Evolutionary conservation across 35 echinoderm and acorn worm species (phyloP).

Genomic region (Chiridota heheva): DNA sequence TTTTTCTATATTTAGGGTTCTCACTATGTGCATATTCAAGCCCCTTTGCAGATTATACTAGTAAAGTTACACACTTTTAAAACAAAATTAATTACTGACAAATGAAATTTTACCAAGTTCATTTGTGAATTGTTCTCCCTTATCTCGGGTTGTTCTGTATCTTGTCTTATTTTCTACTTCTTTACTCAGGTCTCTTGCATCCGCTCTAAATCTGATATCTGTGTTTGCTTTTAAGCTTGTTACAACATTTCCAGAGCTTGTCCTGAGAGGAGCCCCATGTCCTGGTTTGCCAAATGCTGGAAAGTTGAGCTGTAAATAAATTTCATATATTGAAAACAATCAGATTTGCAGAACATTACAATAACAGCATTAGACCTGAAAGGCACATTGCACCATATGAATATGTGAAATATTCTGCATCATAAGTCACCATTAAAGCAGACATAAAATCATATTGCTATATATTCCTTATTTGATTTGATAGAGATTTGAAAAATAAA

Average conservation of each 20-base stretch:
- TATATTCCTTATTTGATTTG: too few species aligned
- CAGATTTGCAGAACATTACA: too few species aligned
- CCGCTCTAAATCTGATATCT: conserved; percentile 77
- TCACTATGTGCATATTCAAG: not conserved
- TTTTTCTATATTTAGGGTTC: too few species aligned
- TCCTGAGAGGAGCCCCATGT: conserved; percentile 81
- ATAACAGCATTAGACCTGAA: too few species aligned
- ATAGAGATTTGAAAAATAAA: too few species aligned
- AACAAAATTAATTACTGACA: not conserved
- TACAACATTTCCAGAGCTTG: conserved; percentile 70
- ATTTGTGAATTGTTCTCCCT: conserved; percentile 55
- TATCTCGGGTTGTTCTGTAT: conserved; percentile 59
- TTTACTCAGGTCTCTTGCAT: conserved; percentile 55
- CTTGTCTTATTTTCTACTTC: conserved; percentile 61
- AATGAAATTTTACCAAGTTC: conserved; percentile 68
- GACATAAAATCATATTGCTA: too few species aligned
- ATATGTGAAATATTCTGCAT: too few species aligned
- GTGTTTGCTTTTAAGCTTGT: conserved; percentile 72
- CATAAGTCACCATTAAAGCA: too few species aligned
- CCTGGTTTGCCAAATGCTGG: conserved; percentile 88
- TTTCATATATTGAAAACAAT: too few species aligned
- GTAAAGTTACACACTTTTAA: not conserved
- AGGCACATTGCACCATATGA: too few species aligned
- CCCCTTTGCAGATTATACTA: too few species aligned
- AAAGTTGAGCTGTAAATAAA: conserved; percentile 50